Percentiles rank a stretch among this genome's conserved stretches.
These are phyloP conservation scores for Lymantria monacha DNA, from an alignment of 2,888 invertebrate species.

Conservation along the genomic window DNA sequence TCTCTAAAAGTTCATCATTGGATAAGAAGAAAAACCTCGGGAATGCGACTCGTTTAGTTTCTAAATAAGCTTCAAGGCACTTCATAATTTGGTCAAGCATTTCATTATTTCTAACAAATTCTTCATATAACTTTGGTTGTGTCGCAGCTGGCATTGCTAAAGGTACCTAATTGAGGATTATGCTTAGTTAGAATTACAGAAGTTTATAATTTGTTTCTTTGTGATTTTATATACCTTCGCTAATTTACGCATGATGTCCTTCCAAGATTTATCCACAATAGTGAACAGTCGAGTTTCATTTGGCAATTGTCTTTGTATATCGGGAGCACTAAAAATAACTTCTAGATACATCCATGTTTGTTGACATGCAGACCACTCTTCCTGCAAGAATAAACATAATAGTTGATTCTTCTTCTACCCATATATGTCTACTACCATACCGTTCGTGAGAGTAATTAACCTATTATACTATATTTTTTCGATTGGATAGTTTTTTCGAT, in stretches of 20 bases:
- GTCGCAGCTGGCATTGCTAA: slow-evolving; percentile 91
- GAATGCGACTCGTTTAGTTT: slow-evolving; percentile 93
- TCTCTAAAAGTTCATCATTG: slow-evolving; percentile 94
- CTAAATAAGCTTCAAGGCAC: slow-evolving; percentile 93
- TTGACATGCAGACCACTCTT: slow-evolving; percentile 94
- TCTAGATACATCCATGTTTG: slow-evolving; percentile 97
- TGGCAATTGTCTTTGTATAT: slow-evolving; percentile 96
- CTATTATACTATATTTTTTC: too few species aligned
- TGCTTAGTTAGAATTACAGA: not conserved
- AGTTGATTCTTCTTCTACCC: not conserved
- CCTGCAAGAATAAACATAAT: slow-evolving; percentile 72
- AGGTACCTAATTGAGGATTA: slow-evolving; percentile 80
- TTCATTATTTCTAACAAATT: slow-evolving; percentile 87
- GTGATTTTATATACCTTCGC: slow-evolving; percentile 81
- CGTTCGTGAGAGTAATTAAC: too few species aligned
- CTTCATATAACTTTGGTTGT: slow-evolving; percentile 86
- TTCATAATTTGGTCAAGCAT: slow-evolving; percentile 94
- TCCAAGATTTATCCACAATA: slow-evolving; percentile 94
- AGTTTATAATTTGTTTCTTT: not conserved
- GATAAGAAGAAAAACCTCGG: slow-evolving; percentile 95
- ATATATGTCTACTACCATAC: too few species aligned
- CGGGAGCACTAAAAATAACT: slow-evolving; percentile 96
- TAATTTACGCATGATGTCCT: slow-evolving; percentile 92
- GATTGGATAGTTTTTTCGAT: too few species aligned
- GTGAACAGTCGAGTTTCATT: slow-evolving; percentile 93